A percentile compares a stretch with the other conserved stretches of the same genome.
phyloP scores from a whole-genome alignment of 1,140 invertebrate species.

The Neotoxoptera formosana region DNA sequence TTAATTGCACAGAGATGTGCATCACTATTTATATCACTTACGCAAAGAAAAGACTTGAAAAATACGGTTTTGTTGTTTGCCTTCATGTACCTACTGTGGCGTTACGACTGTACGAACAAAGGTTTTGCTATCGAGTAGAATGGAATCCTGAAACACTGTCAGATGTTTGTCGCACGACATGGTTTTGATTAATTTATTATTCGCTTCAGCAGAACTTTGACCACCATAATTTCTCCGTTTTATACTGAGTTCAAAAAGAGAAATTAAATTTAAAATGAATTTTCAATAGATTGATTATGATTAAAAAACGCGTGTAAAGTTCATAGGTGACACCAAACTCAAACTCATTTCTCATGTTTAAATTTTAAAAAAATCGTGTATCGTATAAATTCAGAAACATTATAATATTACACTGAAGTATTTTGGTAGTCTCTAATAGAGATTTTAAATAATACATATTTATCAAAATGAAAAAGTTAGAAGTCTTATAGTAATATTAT shows the following conservation, averaged over 20 bases:
- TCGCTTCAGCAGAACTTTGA: background rate
- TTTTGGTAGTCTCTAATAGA: background rate
- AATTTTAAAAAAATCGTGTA: background rate
- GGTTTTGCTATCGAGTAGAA: background rate
- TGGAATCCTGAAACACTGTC: background rate
- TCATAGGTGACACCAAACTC: background rate
- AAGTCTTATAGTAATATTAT: background rate
- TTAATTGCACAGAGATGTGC: background rate
- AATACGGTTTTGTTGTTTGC: background rate
- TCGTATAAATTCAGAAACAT: background rate
- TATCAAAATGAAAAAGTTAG: background rate
- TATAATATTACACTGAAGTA: background rate
- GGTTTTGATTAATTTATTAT: background rate
- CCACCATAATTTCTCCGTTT: background rate
- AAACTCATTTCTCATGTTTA: background rate
- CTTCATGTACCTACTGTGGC: background rate
- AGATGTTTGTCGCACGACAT: background rate
- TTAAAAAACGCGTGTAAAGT: background rate
- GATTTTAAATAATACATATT: background rate
- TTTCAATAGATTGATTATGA: background rate
- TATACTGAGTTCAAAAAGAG: background rate
- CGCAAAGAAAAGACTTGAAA: background rate
- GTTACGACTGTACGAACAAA: background rate
- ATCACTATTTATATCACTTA: background rate
- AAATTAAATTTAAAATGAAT: background rate